Base-by-base conservation (phyloP, 2,797 vertebrate genomes). In the Hoplostethus mediterraneus region DNA sequence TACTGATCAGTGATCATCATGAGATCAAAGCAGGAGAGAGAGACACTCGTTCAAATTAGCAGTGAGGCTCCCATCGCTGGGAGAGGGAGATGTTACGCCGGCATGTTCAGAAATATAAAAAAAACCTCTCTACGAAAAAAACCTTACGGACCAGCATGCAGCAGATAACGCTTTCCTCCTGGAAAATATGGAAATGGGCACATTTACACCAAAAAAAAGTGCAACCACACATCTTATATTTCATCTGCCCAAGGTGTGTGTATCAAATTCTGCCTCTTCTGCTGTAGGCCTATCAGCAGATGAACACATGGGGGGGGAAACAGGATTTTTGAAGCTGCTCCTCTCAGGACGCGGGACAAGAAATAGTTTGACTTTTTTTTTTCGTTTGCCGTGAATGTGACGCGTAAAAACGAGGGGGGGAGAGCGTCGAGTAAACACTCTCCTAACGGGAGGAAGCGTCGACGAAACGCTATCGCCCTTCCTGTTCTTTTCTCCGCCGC, bases 161-260 rank as follows among this genome's bases (percentile, higher is more conserved):
- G 55, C 16, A 63, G 68, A 73, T 59, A 71, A 61, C 11, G 5
- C 28, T 67, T 53, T 62, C 25, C 73, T 76, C 60, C 64, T 63
- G 68, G 49, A 58, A 81, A 87, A 82, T 75, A 89, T 90, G 71
- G 66, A 83, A 85, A 90, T 87, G 63, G 69, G 40, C 49, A 7
- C 64, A 45, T 77, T 77, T 75, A 66, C 21, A 61, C 48, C n/a
- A n/a, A 52, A 40, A 54, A 47, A 45, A 45, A 36, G 28, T 28
- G 67, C 62, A 73, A 12, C 5, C 1, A 16, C 56, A 63, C 48
- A 84, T 79, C 56, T 64, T 51, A 42, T 60, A 60, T 78, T 73
- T 82, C 49, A 73, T 73, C 71, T 71, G 71, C 60, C 68, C 56
- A 3, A 21, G 72, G 82, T 85, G 14, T 44, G 38, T 62, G 17